Evolutionary conservation across 2,888 invertebrate species (phyloP).

Genomic region (Liposcelis brunnea): DNA sequence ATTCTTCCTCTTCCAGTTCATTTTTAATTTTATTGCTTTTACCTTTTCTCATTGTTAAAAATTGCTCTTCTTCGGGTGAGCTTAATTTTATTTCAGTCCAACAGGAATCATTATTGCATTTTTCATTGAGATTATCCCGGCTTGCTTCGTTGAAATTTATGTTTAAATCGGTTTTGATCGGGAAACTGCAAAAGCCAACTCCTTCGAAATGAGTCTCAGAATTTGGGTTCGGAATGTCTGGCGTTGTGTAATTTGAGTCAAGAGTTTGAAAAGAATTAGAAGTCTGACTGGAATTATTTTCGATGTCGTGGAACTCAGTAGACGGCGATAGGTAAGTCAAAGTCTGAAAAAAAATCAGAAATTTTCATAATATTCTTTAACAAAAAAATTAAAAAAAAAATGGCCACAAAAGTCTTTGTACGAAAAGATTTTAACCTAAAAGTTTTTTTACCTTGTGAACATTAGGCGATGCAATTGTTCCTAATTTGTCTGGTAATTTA

Average conservation of each 20-base stretch:
- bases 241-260: too few species aligned
- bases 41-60: constrained; percentile 1
- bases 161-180: neutral
- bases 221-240: too few species aligned
- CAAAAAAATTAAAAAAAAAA: too few species aligned
- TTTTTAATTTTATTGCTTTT: neutral
- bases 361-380: too few species aligned
- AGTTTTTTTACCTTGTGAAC: constrained; percentile 18
- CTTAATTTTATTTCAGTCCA: constrained; percentile 6
- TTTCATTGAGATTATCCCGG: neutral
- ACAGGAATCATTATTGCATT: neutral
- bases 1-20: neutral
- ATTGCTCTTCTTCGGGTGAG: neutral
- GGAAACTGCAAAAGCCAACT: constrained; percentile 6
- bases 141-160: neutral
- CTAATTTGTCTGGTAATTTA: constrained; percentile 27
- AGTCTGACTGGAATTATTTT: too few species aligned
- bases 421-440: too few species aligned
- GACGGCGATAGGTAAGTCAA: too few species aligned
- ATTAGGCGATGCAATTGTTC: constrained; percentile 17
- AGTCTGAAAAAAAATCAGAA: too few species aligned
- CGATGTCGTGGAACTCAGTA: too few species aligned
- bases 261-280: too few species aligned
- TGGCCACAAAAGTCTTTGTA: too few species aligned
- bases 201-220: constrained; percentile 4